phyloP scores from a whole-genome alignment of 2,113 vertebrate species.

The Lutjanus erythropterus region DNA sequence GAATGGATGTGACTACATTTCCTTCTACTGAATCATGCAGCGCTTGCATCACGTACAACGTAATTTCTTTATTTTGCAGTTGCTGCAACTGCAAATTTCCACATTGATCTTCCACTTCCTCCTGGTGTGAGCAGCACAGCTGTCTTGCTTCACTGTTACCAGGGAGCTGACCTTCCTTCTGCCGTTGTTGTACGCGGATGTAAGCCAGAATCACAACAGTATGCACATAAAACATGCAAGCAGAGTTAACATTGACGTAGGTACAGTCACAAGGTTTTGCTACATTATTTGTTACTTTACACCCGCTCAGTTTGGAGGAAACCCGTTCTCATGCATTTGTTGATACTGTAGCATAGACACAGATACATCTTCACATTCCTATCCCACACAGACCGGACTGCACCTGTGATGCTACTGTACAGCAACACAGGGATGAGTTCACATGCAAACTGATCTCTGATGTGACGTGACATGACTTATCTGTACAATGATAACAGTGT shows the following conservation, averaged over 20 bases:
- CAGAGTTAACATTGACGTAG: background rate
- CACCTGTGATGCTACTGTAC: conserved; percentile 56
- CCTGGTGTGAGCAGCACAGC: background rate
- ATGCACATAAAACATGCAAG: background rate
- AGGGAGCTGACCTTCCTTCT: conserved; percentile 15
- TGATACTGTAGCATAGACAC: conserved; percentile 60
- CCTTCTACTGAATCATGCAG: background rate
- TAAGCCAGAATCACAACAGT: background rate
- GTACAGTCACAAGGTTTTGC: background rate
- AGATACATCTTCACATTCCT: conserved; percentile 59
- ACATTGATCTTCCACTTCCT: background rate
- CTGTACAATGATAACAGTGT: background rate
- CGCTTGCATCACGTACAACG: background rate
- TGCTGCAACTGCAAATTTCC: background rate
- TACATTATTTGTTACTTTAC: background rate
- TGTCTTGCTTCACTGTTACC: conserved; percentile 13
- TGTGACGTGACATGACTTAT: background rate
- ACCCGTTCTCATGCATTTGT: conserved; percentile 29
- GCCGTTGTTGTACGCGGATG: background rate
- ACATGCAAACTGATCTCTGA: background rate
- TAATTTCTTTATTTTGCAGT: background rate
- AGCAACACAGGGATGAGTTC: conserved; percentile 8
- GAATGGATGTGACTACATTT: background rate
- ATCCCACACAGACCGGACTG: conserved; percentile 53
- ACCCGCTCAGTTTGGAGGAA: conserved; percentile 8